Base-by-base conservation (phyloP, 1,140 invertebrate genomes). In the Schlechtendalia chinensis region DNA sequence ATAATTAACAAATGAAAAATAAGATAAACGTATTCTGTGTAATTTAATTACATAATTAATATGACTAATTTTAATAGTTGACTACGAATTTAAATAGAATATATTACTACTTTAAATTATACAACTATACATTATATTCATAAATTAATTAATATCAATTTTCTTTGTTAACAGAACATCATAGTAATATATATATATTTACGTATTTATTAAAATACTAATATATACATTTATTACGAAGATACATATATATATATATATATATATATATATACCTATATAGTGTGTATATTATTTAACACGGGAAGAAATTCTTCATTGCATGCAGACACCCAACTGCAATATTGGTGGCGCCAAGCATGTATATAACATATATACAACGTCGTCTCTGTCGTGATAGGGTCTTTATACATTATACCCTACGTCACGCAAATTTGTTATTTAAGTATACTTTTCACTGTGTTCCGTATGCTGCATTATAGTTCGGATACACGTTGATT, bases 281-380 rank as follows among this genome's bases (percentile, higher is more conserved):
- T 39, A 39, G 32, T 39, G 8, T 39, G 32, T 39, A 39, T 39
- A 39, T 4, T 39, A 8, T 39, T 4, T 8, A 39, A 39, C 32
- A 4, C 32, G 32, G 47, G 17, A 17, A 54, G 8, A 54, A 72
- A 72, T 54, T 54, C 1, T 72, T 72, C 27, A 54, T 72, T 54
- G 47, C 69, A 24, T 72, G 69, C 69, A 72, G 69, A 72, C 69
- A 72, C 47, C 10, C 50, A 22, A 72, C 24, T 54, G 17, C 47
- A 72, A 53, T 54, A 72, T 72, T 50, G 5, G 69, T 54, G 69
- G 69, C 69, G 69, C 69, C 69, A 72, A 54, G 24, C 50, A 8
- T 39, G 32, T 39, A 39, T 39, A 39, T 39, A 39, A n/a, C 8
- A 54, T 0, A 29, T 17, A 53, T 47, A 24, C 4, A 27, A 54